phyloP scores from a whole-genome alignment of 2,113 vertebrate genomes.

The Phalacrocorax aristotelis region DNA sequence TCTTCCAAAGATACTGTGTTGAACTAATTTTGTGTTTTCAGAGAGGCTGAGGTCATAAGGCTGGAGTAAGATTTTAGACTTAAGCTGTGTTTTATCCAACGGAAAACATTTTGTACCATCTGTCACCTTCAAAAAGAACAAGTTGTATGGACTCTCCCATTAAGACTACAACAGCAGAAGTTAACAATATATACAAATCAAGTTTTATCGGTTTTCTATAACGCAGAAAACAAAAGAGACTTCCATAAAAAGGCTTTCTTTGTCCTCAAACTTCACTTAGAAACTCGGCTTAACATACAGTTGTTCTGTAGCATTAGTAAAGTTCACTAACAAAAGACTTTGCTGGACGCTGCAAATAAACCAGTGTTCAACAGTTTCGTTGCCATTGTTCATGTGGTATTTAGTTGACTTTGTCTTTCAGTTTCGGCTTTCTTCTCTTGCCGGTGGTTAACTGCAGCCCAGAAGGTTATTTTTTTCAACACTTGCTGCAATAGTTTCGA shows the following conservation, averaged over 20 bases:
- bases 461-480: slow-evolving; percentile 85
- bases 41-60: background rate
- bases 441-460: slow-evolving; percentile 77
- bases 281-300: slow-evolving; percentile 5
- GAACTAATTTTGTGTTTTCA: background rate
- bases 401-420: slow-evolving; percentile 51
- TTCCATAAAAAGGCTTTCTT: slow-evolving; percentile 18
- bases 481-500: slow-evolving; percentile 80
- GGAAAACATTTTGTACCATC: background rate
- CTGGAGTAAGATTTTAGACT: background rate
- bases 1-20: fast-evolving
- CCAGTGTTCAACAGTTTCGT: background rate
- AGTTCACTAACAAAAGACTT: background rate
- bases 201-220: background rate
- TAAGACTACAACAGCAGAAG: background rate
- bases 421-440: slow-evolving; percentile 69
- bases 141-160: background rate
- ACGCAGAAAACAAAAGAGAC: background rate
- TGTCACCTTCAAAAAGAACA: slow-evolving; percentile 24
- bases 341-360: background rate
- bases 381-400: background rate
- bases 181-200: slow-evolving; percentile 12
- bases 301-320: background rate
- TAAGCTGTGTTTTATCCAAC: background rate
- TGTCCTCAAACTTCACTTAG: slow-evolving; percentile 20